Conservation (phyloP, 2,113 vertebrate genomes). For the Ploceus nigricollis region DNA sequence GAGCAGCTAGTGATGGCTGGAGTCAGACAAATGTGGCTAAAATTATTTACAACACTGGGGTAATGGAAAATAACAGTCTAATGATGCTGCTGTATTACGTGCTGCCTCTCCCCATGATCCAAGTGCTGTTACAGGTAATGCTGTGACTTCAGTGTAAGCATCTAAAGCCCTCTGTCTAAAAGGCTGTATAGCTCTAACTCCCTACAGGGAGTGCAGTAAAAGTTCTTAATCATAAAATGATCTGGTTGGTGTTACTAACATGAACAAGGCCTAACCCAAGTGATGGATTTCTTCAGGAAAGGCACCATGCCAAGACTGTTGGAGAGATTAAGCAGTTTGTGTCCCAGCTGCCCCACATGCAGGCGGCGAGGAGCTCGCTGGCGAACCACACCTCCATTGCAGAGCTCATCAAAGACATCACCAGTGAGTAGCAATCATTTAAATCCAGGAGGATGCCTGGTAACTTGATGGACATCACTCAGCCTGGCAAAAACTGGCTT, state of each 20-base stretch:
- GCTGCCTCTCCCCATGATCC: not conserved
- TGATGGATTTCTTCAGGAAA: conserved; percentile 75
- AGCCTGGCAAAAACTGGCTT: not conserved
- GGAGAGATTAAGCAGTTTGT: conserved; percentile 99
- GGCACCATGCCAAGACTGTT: conserved; percentile 94
- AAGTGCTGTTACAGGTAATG: not conserved
- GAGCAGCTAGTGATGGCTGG: not conserved
- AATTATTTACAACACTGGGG: not conserved
- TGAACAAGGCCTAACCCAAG: not conserved
- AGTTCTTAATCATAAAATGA: not conserved
- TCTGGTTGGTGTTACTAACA: not conserved
- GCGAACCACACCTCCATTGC: conserved; percentile 97
- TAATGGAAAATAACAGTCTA: not conserved
- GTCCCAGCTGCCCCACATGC: conserved; percentile 97
- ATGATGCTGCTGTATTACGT: not conserved
- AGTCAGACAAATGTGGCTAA: not conserved
- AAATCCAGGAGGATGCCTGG: not conserved
- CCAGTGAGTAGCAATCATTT: conserved; percentile 76
- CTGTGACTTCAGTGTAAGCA: not conserved
- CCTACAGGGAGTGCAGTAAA: not conserved
- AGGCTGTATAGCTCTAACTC: fast-evolving
- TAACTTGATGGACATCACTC: not conserved
- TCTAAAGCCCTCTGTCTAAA: not conserved
- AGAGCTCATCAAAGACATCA: conserved; percentile 95
- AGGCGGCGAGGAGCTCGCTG: conserved; percentile 90